These are phyloP conservation scores for Hydrocynus forskahlii DNA, from an alignment of 2,797 vertebrate genomes.

Conservation along the genomic window DNA sequence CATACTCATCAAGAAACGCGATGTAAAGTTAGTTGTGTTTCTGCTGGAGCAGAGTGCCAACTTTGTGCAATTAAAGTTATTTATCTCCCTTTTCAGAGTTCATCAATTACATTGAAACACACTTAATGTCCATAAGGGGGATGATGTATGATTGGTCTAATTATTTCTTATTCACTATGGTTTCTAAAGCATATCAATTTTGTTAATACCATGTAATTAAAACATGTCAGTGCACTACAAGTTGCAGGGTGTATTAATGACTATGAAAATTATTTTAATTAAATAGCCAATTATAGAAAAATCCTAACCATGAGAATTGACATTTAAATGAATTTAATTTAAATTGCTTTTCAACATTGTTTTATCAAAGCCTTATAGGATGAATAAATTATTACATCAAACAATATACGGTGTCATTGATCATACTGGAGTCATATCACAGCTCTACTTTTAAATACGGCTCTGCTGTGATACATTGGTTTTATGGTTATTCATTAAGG, in stretches of 20 bases:
- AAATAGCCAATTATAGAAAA: constrained; percentile 99
- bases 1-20: constrained; percentile 72
- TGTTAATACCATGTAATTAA: constrained; percentile 99
- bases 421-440: constrained; percentile 89
- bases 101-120: constrained; percentile 88
- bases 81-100: constrained; percentile 82
- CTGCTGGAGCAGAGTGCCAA: constrained; percentile 76
- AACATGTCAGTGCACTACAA: constrained; percentile 99
- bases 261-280: constrained; percentile 99
- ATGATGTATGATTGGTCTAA: constrained; percentile 99
- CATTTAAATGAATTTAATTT: constrained; percentile 99
- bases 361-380: constrained; percentile 99
- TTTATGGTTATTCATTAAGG: constrained; percentile 76
- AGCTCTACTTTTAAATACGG: constrained; percentile 80
- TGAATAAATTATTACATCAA: constrained; percentile 99
- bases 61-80: constrained; percentile 85
- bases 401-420: constrained; percentile 96
- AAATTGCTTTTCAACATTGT: constrained; percentile 99
- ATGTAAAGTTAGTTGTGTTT: constrained; percentile 75
- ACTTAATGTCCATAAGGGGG: constrained; percentile 88
- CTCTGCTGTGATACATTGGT: constrained; percentile 74
- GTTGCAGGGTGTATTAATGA: constrained; percentile 99
- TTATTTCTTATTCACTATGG: constrained; percentile 99
- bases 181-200: constrained; percentile 99
- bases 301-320: constrained; percentile 99